These are phyloP conservation scores for Vollenhovia emeryi DNA, from an alignment of 1,140 invertebrate species.

Conservation along the genomic window DNA sequence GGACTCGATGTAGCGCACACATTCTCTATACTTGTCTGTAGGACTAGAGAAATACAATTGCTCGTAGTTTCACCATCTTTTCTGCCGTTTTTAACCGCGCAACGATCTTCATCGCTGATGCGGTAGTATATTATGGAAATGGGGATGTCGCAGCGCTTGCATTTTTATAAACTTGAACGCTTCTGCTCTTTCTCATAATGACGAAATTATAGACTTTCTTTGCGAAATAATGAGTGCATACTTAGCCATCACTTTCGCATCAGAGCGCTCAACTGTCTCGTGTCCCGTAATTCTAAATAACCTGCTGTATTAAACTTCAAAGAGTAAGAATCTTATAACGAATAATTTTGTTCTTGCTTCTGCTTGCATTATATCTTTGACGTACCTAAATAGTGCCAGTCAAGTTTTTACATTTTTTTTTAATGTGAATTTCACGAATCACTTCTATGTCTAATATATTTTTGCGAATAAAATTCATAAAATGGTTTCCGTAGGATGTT, in stretches of 20 bases:
- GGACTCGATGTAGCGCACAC: not conserved
- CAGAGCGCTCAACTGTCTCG: slow-evolving; percentile 30
- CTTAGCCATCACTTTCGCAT: slow-evolving; percentile 48
- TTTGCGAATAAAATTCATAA: not conserved
- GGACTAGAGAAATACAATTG: slow-evolving; percentile 13
- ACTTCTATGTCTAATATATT: not conserved
- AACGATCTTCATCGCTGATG: slow-evolving; percentile 27
- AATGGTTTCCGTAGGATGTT: not conserved
- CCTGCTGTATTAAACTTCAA: slow-evolving; percentile 39
- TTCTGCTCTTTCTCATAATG: slow-evolving; percentile 56
- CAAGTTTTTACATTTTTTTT: not conserved
- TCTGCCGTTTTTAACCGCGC: not conserved
- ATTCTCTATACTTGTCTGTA: not conserved
- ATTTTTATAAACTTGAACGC: slow-evolving; percentile 51
- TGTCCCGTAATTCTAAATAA: slow-evolving; percentile 10
- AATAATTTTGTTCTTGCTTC: slow-evolving; percentile 33
- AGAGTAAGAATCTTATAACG: slow-evolving; percentile 31
- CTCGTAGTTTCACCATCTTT: not conserved
- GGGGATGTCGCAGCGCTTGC: slow-evolving; percentile 24
- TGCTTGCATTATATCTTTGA: not conserved
- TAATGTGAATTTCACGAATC: slow-evolving; percentile 9
- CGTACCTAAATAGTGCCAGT: not conserved
- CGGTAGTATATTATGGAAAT: slow-evolving; percentile 56
- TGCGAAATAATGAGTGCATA: slow-evolving; percentile 59
- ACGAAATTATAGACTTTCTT: slow-evolving; percentile 62